Conservation (phyloP, 2,797 vertebrate genomes). For the Rhinophrynus dorsalis region DNA sequence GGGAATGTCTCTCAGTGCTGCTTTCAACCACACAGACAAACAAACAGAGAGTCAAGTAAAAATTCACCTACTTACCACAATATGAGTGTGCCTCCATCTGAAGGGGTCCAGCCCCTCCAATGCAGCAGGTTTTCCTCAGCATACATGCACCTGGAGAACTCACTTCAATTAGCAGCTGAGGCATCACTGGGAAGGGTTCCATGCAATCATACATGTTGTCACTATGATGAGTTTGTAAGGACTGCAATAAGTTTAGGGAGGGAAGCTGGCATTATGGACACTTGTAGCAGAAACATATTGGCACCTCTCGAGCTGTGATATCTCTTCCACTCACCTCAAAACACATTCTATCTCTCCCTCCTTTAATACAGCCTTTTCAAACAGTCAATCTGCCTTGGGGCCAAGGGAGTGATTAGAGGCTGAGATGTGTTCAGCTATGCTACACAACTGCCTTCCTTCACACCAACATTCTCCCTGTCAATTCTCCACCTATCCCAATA, state of each 20-base stretch:
- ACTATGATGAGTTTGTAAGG: background rate
- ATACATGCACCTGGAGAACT: constrained; percentile 85
- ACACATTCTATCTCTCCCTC: constrained; percentile 3
- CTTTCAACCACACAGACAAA: background rate
- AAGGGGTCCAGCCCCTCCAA: constrained; percentile 85
- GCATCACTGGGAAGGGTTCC: constrained; percentile 86
- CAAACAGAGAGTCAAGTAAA: background rate
- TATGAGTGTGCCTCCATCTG: constrained; percentile 83
- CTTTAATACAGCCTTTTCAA: constrained; percentile 54
- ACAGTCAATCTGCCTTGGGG: constrained; percentile 54
- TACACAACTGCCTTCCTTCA: constrained; percentile 26
- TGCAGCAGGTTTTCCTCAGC: constrained; percentile 86
- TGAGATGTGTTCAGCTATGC: constrained; percentile 54
- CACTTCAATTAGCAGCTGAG: constrained; percentile 88
- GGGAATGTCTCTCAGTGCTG: background rate
- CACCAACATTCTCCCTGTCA: background rate
- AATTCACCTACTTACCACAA: constrained; percentile 84
- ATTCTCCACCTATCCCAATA: constrained; percentile 42
- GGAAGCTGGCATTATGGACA: background rate
- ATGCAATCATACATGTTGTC: constrained; percentile 87
- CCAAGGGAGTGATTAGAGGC: constrained; percentile 58
- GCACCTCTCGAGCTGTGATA: constrained; percentile 34
- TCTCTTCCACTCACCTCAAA: constrained; percentile 49
- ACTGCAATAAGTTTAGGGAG: too few relatives aligned
- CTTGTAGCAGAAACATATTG: background rate